phyloP scores from a whole-genome alignment of 2,888 invertebrate genomes.

The Ormyrus nitidulus region DNA sequence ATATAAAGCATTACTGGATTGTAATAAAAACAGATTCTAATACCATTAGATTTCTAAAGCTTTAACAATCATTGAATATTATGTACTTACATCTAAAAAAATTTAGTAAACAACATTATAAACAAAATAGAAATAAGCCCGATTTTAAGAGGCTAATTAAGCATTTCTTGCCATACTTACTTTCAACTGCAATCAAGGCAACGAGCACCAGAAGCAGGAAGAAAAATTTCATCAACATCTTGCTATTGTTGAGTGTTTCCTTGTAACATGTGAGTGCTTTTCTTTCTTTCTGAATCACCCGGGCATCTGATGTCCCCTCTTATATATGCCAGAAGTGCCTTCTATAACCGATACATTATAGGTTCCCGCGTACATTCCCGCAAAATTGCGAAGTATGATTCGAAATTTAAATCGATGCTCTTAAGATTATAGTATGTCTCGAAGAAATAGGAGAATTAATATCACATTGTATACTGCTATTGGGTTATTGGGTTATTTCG shows the following conservation, averaged over 20 bases:
- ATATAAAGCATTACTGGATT: background rate
- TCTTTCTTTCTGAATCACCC: background rate
- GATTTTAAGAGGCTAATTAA: background rate
- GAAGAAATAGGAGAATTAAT: too few relatives aligned
- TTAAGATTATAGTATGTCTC: too few relatives aligned
- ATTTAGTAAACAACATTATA: too few relatives aligned
- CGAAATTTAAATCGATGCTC: background rate
- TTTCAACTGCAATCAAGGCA: background rate
- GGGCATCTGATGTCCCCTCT: background rate
- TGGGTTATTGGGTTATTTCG: too few relatives aligned
- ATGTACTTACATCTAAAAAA: too few relatives aligned
- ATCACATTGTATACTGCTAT: too few relatives aligned
- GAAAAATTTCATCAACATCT: background rate
- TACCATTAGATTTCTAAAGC: too few relatives aligned
- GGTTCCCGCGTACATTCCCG: too few relatives aligned
- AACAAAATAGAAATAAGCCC: too few relatives aligned
- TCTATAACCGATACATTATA: background rate
- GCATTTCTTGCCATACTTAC: background rate
- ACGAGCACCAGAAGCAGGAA: constrained; percentile 4
- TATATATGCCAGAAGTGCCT: background rate
- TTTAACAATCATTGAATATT: too few relatives aligned
- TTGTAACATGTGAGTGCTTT: background rate
- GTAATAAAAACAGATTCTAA: too few relatives aligned
- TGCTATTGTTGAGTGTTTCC: background rate
- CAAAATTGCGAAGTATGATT: background rate